Base-by-base conservation (phyloP, 2,797 vertebrate genomes). In the Chelon labrosus region DNA sequence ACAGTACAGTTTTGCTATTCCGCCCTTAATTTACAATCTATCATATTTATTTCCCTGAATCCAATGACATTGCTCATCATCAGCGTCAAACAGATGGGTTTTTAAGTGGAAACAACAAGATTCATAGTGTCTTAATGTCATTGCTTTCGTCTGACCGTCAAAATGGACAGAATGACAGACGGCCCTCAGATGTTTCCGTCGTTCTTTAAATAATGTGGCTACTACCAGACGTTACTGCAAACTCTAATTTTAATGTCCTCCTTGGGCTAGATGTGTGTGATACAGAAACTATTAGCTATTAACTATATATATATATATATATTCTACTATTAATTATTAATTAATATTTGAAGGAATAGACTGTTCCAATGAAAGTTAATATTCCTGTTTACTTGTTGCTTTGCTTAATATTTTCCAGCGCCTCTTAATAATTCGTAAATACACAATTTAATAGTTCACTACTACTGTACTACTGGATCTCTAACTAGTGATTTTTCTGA, bases 91-190 rank as follows among this genome's bases (percentile, higher is more conserved):
- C 65, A 63, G 46, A 77, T 72, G 42, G 80, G 39, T 82, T 10
- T 10, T 0, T 22, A 72, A 41, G 70, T 41, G 14, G 8, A 25
- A 61, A 51, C 72, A 70, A 73, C 73, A 20, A 56, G 13, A 73
- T 70, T 67, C 46, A 66, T 16, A 3, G 39, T 58, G 20, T 67
- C 31, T 82, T 87, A 77, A 83, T 86, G 64, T 59, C 66, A 85
- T 77, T 78, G 75, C 53, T 65, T 76, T 75, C 1, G 10, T 65
- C 70, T 65, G 56, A 55, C 75, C 59, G 53, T 73, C 31, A 8
- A 35, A 35, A 35, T 35, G 31, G 31, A 35, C 31, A 31, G 31
- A 31, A 31, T 31, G 31, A 31, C 31, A 35, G 31, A 35, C 31
- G 31, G 7, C 31, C 31, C 31, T 35, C 31, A 35, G 31, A 35